Base-by-base conservation (phyloP, 1,140 invertebrate genomes). In the Lucilia sericata region DNA sequence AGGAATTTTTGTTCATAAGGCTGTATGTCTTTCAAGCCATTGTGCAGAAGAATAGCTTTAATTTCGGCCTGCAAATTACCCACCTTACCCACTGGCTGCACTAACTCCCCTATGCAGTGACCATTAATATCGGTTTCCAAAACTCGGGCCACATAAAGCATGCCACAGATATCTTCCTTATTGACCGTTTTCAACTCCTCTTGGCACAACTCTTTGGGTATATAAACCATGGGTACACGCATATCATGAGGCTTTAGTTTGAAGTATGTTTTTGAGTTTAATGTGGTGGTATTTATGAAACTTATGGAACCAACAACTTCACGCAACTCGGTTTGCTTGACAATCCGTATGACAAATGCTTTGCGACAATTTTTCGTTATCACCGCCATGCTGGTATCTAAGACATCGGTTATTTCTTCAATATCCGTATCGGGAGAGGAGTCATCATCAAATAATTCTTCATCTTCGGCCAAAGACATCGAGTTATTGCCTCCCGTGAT, bases 1-100 rank as follows among this genome's bases (percentile, higher is more conserved):
- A 87, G 87, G 12, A 91, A 91, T 8, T 86, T 87, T 81, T 91
- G 84, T 74, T 91, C 88, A 21, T 87, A 91, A 2, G 89, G 89
- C 74, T 87, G 86, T 34, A 91, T 82, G 49, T 91, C 87, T 0
- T 86, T 94, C 81, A 99, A 92, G 87, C 94, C 93, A 91, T 96
- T 94, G 89, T 97, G 94, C 12, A 95, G 91, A 74, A 99, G 92
- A 88, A 98, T 95, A 12, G 96, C 95, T 88, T 93, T 93, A 5
- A 95, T 95, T 92, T 98, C 96, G 70, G 93, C 92, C 70, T 94
- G 93, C 86, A 98, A 92, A 86, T 97, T 94, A 10, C 95, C 95
- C 70, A 93, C 92, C 84, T 93, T 91, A 0, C 97, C 97, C 75
- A 98, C 91, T 82, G 93, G 93, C 87, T 94, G 92, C 17, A 94